Base-by-base conservation (phyloP, 2,888 invertebrate species). In the Cancer borealis region DNA sequence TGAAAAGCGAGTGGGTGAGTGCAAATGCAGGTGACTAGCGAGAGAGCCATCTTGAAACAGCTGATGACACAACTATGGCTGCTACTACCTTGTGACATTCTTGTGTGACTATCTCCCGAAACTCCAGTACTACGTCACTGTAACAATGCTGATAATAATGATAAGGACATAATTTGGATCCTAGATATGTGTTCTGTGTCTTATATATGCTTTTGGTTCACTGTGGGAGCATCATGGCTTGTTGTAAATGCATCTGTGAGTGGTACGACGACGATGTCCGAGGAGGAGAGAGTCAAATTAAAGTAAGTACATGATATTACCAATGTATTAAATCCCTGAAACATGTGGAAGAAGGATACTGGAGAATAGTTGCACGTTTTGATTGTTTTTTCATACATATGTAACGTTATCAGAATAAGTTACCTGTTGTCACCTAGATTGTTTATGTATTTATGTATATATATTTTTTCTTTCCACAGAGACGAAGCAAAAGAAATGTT, bases 401-500 rank as follows among this genome's bases (percentile, higher is more conserved):
- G 60, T 14, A 60, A 21, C 17, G 4, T 73, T 12, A 54, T 73
- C 73, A 73, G 6, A 26, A 6, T 6, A 8, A 26, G 73, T 26
- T 26, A 73, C 5, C 26, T 26, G 21, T 26, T 26, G n/a, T n/a
- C 39, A 91, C 8, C 17, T 39, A 45, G n/a, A 3, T 73, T 21
- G 12, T 39, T 21, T 30, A 10, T 1, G 30, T 14, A 54, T 79
- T 89, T 46, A 49, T 66, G 47, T 21, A 14, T 84, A 73, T 79
- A 92, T 17, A 79, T 30, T 5, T 93, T 46, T 95, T 95, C 97
- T 95, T 95, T 95, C 97, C 97, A 87, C 96, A 99, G 99, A 96
- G 98, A 98, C 96, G 98, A 99, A 97, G 98, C 99, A 21, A 97
- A 98, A 94, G 98, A 98, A 96, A 99, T 99, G 99, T 99, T 99